Percentiles rank a stretch among this genome's conserved stretches.
phyloP scores from a whole-genome alignment of 2,888 invertebrate genomes.

The Macrosoma leucophasiata region DNA sequence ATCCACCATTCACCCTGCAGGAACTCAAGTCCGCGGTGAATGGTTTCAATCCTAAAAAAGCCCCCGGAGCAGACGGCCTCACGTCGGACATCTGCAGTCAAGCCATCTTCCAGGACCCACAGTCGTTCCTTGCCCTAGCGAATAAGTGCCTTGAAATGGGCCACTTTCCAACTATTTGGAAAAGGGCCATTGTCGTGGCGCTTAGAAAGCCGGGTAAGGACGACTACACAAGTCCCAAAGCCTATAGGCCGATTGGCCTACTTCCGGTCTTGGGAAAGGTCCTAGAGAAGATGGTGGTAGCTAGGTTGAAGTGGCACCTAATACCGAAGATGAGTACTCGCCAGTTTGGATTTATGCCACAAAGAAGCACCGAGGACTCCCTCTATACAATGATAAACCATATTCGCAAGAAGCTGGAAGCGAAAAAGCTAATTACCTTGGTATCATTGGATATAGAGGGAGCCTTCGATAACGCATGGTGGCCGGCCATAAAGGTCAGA shows the following conservation, averaged over 20 bases:
- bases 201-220: no score
- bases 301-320: constrained; percentile 13
- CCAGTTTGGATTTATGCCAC: constrained; percentile 18
- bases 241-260: constrained; percentile 18
- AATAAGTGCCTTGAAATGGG: no score
- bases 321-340: constrained; percentile 7
- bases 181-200: no score
- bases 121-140: no score
- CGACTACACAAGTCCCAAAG: no score
- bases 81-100: constrained; percentile 1
- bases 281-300: constrained; percentile 9
- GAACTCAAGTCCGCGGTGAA: no score
- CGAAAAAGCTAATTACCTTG: no score
- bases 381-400: no score
- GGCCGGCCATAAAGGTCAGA: constrained; percentile 7
- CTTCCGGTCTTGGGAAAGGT: constrained; percentile 11
- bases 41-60: background rate
- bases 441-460: constrained; percentile 8
- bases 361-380: constrained; percentile 5
- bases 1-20: no score
- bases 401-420: no score
- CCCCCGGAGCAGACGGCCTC: background rate
- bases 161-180: no score
- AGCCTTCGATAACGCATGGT: constrained; percentile 11
- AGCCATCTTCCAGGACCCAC: no score